Conservation (phyloP, 1,140 invertebrate genomes). For the Conus ventricosus region DNA sequence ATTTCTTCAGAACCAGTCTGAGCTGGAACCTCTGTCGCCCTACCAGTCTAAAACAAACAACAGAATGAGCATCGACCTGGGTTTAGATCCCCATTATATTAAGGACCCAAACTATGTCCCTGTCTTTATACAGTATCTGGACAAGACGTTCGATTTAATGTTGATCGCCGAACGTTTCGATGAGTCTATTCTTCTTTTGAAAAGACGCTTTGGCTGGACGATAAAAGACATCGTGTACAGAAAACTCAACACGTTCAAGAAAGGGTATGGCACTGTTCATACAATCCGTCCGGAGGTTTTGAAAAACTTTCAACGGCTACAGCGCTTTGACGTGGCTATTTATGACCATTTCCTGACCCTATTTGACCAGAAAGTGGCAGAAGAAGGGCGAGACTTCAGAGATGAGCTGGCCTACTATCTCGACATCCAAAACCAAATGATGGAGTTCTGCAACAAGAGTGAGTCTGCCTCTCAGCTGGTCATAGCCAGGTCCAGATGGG, state of each 20-base stretch:
- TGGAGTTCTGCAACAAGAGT: constrained; percentile 27
- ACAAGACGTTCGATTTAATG: constrained; percentile 74
- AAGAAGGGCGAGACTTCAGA: constrained; percentile 29
- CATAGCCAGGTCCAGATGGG: constrained; percentile 35
- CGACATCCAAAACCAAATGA: constrained; percentile 18
- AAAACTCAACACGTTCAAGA: constrained; percentile 13
- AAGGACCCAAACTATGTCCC: constrained; percentile 29
- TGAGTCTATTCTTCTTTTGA: constrained; percentile 77
- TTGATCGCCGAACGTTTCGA: constrained; percentile 78
- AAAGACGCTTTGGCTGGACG: constrained; percentile 76
- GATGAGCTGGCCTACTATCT: constrained; percentile 33
- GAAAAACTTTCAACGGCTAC: background rate
- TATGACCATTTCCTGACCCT: constrained; percentile 45
- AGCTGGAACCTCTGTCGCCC: background rate
- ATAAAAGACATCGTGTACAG: constrained; percentile 72
- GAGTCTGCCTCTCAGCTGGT: background rate
- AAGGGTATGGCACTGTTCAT: background rate
- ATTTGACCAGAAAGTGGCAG: constrained; percentile 35
- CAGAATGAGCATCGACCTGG: constrained; percentile 56
- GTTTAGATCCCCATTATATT: constrained; percentile 31
- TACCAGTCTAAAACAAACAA: constrained; percentile 49
- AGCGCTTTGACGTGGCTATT: constrained; percentile 40
- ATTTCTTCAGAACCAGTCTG: background rate
- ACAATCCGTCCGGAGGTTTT: background rate
- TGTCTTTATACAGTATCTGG: constrained; percentile 43